Conservation (phyloP, 2,113 vertebrate species). For the Tragelaphus strepsiceros region DNA sequence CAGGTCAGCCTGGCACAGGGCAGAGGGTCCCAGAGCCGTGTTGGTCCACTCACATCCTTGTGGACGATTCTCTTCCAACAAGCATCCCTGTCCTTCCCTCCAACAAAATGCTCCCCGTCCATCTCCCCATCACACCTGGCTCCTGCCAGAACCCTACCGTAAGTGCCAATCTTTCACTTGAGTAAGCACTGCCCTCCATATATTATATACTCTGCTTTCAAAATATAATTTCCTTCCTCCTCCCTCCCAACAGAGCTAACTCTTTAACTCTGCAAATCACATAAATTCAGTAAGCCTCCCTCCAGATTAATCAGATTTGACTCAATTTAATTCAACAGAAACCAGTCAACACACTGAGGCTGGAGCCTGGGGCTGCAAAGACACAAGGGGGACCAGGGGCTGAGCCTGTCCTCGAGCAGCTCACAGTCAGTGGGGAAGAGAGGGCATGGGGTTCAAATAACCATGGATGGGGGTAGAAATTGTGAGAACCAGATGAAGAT, state of each 20-base stretch:
- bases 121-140: not conserved
- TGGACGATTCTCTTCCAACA: not conserved
- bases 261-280: not conserved
- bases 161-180: not conserved
- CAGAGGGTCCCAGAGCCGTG: not conserved
- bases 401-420: not conserved
- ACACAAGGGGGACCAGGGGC: not conserved
- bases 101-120: not conserved
- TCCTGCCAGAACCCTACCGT: not conserved
- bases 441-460: not conserved
- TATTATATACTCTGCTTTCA: not conserved
- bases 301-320: not conserved
- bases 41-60: not conserved
- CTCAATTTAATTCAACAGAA: not conserved
- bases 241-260: not conserved
- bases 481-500: not conserved
- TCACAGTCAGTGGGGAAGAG: not conserved
- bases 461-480: not conserved
- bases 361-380: not conserved
- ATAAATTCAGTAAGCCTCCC: not conserved
- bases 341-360: not conserved
- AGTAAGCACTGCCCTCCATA: not conserved
- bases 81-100: slow-evolving; percentile 9
- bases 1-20: not conserved
- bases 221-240: not conserved